phyloP scores from a whole-genome alignment of 2,797 vertebrate species.

The Betta splendens region DNA sequence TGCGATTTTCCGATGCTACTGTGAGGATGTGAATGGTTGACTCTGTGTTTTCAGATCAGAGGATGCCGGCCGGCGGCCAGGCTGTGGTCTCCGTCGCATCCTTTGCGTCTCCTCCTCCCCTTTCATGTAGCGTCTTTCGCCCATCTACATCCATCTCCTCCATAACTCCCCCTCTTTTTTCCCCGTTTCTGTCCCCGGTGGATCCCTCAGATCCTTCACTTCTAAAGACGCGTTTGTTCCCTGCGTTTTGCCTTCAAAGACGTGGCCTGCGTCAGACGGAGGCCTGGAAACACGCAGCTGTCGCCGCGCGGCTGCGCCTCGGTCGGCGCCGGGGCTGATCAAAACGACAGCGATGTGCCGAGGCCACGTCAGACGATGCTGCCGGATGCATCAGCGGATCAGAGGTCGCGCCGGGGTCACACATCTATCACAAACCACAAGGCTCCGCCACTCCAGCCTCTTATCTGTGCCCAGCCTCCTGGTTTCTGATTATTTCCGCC shows the following conservation, averaged over 20 bases:
- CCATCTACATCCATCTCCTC: slow-evolving; percentile 21
- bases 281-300: slow-evolving; percentile 29
- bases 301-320: slow-evolving; percentile 38
- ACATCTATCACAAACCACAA: slow-evolving; percentile 2
- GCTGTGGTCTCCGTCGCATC: slow-evolving; percentile 38
- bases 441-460: too few relatives aligned
- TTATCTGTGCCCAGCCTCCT: too few relatives aligned
- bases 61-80: slow-evolving; percentile 17
- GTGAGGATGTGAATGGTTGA: slow-evolving; percentile 22
- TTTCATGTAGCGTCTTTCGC: slow-evolving; percentile 55
- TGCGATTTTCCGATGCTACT: too few relatives aligned
- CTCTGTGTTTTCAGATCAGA: slow-evolving; percentile 50
- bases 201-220: slow-evolving; percentile 58
- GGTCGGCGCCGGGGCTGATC: slow-evolving; percentile 43
- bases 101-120: slow-evolving; percentile 9
- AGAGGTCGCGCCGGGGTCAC: slow-evolving; percentile 30
- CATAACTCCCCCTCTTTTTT: slow-evolving; percentile 1
- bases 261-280: slow-evolving; percentile 31
- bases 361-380: slow-evolving; percentile 21
- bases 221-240: slow-evolving; percentile 61
- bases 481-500: too few relatives aligned
- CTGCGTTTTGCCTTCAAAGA: slow-evolving; percentile 63
- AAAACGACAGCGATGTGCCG: slow-evolving; percentile 47
- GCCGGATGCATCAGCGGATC: slow-evolving; percentile 34
- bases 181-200: slow-evolving; percentile 8